Percentiles rank a stretch among this genome's conserved stretches.
phyloP scores from a whole-genome alignment of 2,888 invertebrate species.

The Tuberolachnus salignus region DNA sequence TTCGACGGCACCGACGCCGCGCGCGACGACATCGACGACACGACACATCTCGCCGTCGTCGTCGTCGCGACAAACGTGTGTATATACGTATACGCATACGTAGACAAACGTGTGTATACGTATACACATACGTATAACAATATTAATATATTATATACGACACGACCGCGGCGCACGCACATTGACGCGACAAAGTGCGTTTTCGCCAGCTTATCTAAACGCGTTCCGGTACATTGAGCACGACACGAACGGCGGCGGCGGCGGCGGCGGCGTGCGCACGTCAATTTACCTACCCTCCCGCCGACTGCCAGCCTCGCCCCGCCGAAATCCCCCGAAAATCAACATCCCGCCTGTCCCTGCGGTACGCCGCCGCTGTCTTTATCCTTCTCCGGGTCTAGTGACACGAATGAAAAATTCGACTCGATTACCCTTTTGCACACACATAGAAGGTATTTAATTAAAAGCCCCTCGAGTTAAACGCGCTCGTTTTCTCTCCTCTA shows the following conservation, averaged over 20 bases:
- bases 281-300: constrained; percentile 23
- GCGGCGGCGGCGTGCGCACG: no score
- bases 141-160: constrained; percentile 11
- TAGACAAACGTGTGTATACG: not conserved
- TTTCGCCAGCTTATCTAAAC: constrained; percentile 50
- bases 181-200: constrained; percentile 32
- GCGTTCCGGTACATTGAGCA: constrained; percentile 54
- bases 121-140: constrained; percentile 11
- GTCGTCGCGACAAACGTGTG: not conserved
- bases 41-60: not conserved
- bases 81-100: no score
- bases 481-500: not conserved
- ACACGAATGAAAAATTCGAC: constrained; percentile 54
- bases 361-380: constrained; percentile 1
- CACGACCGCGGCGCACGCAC: not conserved
- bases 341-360: not conserved
- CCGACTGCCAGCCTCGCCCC: no score
- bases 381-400: constrained; percentile 14
- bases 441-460: constrained; percentile 49
- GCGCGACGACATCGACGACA: not conserved
- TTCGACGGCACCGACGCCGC: not conserved
- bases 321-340: not conserved
- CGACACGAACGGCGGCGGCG: constrained; percentile 18
- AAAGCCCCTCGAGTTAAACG: constrained; percentile 48
- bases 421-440: constrained; percentile 49